Conservation (phyloP, 2,797 vertebrate species). For the Anomalospiza imberbis region DNA sequence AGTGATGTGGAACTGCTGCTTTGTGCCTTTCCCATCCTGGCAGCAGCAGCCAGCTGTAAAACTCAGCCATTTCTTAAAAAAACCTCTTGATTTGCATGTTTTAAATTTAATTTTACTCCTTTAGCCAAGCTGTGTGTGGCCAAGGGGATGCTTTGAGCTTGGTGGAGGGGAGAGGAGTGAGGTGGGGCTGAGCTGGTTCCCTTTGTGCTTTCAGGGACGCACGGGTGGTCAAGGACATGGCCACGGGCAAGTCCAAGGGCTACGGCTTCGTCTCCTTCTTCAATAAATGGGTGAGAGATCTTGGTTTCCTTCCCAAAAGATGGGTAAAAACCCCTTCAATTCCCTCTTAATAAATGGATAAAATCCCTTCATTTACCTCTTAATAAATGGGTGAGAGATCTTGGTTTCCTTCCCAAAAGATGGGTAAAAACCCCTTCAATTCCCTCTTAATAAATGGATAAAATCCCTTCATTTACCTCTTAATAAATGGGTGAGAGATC, state of each 20-base stretch:
- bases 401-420: too few species aligned
- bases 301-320: background rate
- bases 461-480: background rate
- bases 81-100: slow-evolving; percentile 75
- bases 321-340: background rate
- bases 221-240: slow-evolving; percentile 97
- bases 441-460: too few species aligned
- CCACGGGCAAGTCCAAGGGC: slow-evolving; percentile 97
- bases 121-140: slow-evolving; percentile 32
- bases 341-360: too few species aligned
- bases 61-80: slow-evolving; percentile 1
- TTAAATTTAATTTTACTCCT: slow-evolving; percentile 36
- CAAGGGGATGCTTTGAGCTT: background rate
- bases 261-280: slow-evolving; percentile 89
- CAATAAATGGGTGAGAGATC: background rate
- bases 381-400: too few species aligned
- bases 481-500: too few species aligned
- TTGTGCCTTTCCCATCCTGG: background rate
- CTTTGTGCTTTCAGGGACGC: slow-evolving; percentile 86
- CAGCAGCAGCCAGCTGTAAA: background rate
- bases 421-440: background rate
- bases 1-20: slow-evolving; percentile 20
- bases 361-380: too few species aligned
- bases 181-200: background rate
- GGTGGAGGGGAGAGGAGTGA: background rate